Evolutionary conservation across 2,888 invertebrate species (phyloP), one percentile per base, ranked within the genome.

Genomic region (Penaeus monodon): DNA sequence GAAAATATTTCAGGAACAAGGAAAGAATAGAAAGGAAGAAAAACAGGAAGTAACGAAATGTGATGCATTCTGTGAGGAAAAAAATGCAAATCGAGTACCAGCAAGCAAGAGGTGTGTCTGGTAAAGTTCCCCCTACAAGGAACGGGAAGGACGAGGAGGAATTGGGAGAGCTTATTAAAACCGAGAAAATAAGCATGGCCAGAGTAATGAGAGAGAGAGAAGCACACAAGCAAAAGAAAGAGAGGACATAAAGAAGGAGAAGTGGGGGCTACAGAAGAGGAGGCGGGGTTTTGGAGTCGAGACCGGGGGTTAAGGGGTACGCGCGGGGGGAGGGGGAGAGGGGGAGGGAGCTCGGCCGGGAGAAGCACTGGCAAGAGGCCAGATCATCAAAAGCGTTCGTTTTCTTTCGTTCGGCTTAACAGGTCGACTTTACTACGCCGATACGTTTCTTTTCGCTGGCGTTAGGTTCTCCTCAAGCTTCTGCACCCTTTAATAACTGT

Each of bases 321-420:
- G 27, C 73, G 27, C 29, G n/a, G 65, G 38, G 80, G 38, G 79
- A 64, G 64, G 64, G 29, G 22, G 63, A 33, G 79, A 79, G 57
- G 27, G 79, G 33, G 79, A 79, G 64, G 29, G 81, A 38, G 81
- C 14, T 17, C 57, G 57, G 57, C 57, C 57, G 57, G 57, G 57
- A 57, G 57, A 57, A 57, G 57, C 57, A 57, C 57, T 57, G 57
- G 57, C 57, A 57, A 2, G 10, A 57, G 57, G 57, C 57, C 57
- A 57, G 57, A 57, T 57, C 57, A 57, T 57, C 57, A 57, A 57
- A 57, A 57, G 57, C 57, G 57, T 57, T 57, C 57, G 57, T 57
- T 57, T 57, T 57, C 57, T 57, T 57, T 57, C 57, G 57, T 14
- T 57, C 57, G 17, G 57, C 17, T 57, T 57, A 57, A 17, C 17